Evolutionary conservation across 2,797 vertebrate species (phyloP), one percentile per base, ranked within the genome.

Genomic region (Gymnopithys bicolor): DNA sequence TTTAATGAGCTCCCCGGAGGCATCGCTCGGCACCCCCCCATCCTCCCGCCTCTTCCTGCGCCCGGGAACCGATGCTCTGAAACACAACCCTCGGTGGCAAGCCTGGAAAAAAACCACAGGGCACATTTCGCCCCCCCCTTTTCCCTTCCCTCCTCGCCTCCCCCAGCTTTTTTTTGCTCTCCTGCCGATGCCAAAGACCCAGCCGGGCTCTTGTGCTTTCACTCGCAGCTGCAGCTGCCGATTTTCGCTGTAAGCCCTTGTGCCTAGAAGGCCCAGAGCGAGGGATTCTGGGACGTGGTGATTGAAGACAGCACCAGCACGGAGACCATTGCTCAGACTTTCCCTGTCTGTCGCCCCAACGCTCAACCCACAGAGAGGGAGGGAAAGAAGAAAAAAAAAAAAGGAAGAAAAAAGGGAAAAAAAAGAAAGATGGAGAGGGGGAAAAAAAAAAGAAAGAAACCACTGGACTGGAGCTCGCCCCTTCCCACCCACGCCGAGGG

Each of bases 141-240:
- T 76, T 87, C 71, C 64, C 73, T 83, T 53, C 90, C 90, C 78
- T 84, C 87, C 69, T 92, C 90, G 84, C 91, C 91, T 83, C 89
- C 93, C 91, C 91, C 91, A 82, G 94, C 87, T 95, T 89, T 86
- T 95, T 86, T 91, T 66, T 63, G 81, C 89, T 93, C 94, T 92
- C 84, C 89, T 87, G 87, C 89, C 93, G 91, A 93, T 94, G 91
- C 91, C 94, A 92, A 87, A 84, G 87, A 82, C 84, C 74, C 87
- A 91, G 93, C 95, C 94, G 93, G 93, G 94, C 94, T 95, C 94
- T 96, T 90, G 91, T 94, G 91, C 94, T 94, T 94, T 95, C 95
- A 92, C 95, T 96, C 94, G 91, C 93, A 94, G 92, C 93, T 93
- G 95, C 95, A 96, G 94, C 93, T 80, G 94, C 94, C 79, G 90